Evolutionary conservation across 2,797 vertebrate species (phyloP), one percentile per base, ranked within the genome.

Genomic region (Florisuga fusca): DNA sequence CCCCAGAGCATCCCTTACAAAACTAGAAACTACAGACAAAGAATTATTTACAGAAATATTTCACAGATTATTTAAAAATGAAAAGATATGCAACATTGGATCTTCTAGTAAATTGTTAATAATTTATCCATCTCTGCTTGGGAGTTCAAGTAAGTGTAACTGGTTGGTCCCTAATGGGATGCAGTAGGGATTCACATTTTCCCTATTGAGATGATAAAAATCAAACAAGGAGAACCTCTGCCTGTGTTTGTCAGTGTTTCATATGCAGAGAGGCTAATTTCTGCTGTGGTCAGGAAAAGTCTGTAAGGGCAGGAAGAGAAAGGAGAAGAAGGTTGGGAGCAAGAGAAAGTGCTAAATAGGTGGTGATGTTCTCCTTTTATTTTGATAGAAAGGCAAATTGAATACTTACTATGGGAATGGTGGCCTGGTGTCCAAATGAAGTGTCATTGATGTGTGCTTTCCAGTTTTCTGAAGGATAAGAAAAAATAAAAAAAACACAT

Each of bases 301-400:
- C 68, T 95, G 4, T 11, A 17, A 78, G 79, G 69, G 62, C 64
- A 78, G 34, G 21, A 4, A 91, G 73, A 77, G 50, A 36, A 36
- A 84, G 53, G 27, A 48, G 54, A 77, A 41, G 21, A 57, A 94
- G 34, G 27, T 59, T 79, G 89, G 58, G 31, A 97, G 74, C 18
- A 84, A 43, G 77, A 84, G 17, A 9, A 89, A 54, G 19, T 34
- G 14, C 51, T 91, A 90, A 92, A 75, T 57, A 73, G 34, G 11
- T 69, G 31, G 14, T 21, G 11, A 10, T 59, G 14, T 91, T 91
- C 73, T 72, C n/a, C 16, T 36, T 63, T 20, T 81, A 11, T 83
- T 96, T 90, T 81, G 36, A 83, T 93, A 66, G 87, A 96, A 97
- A 93, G 92, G 74, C 51, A 97, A 88, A 95, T 90, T 85, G 33